These are phyloP conservation scores for Papilio protenor DNA, from an alignment of 2,888 invertebrate genomes.

Conservation along the genomic window DNA sequence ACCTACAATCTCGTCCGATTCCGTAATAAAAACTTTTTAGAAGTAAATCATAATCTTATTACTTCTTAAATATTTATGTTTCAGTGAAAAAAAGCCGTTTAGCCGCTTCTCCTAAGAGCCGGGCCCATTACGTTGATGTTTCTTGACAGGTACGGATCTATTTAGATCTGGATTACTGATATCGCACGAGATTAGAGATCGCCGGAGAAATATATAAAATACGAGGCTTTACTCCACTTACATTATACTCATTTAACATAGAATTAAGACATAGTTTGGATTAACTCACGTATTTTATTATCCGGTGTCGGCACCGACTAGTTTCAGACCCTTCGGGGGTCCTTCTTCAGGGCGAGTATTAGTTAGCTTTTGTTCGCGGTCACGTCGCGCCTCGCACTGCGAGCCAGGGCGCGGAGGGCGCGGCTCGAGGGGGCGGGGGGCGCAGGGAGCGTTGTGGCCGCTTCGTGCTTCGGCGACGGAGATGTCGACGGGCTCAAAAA, in stretches of 20 bases:
- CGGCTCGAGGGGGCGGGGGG: too few species aligned
- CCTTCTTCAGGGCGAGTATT: too few species aligned
- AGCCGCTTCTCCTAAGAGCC: constrained; percentile 13
- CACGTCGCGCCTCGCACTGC: too few species aligned
- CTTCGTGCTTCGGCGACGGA: too few species aligned
- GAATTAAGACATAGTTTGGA: neutral
- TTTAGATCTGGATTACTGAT: constrained; percentile 16
- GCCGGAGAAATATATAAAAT: neutral
- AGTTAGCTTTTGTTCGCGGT: too few species aligned
- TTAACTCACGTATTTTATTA: too few species aligned
- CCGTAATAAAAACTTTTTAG: constrained; percentile 2
- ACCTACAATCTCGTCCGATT: neutral
- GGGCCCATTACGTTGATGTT: constrained; percentile 31
- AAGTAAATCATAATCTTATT: constrained; percentile 4
- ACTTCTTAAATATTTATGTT: constrained; percentile 19
- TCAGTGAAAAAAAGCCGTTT: constrained; percentile 28
- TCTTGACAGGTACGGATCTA: constrained; percentile 35
- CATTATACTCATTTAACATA: neutral
- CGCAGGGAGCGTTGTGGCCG: too few species aligned
- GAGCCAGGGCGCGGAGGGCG: too few species aligned
- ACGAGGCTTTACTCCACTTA: neutral
- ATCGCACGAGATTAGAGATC: neutral
- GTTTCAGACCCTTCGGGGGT: too few species aligned
- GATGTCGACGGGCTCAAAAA: too few species aligned
- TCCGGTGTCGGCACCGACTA: too few species aligned